Conservation (phyloP, 30 jellyfish, hydroid and myxozoan genomes). For the Pelagia noctiluca region DNA sequence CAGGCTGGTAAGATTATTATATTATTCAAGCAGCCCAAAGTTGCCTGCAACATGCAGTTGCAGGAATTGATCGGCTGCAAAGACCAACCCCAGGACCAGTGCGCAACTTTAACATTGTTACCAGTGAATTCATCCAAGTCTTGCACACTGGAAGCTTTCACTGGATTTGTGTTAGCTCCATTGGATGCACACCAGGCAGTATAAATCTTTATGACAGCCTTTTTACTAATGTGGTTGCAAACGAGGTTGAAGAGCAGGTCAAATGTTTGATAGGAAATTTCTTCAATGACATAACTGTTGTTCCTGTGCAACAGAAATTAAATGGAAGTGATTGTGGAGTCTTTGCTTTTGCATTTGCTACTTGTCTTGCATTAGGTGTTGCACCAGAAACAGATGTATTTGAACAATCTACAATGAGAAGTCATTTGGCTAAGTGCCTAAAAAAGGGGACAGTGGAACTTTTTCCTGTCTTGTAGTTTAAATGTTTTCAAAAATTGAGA, state of each 20-base stretch:
- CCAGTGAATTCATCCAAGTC: conserved; percentile 39
- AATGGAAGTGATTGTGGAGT: conserved; percentile 53
- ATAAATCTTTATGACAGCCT: conserved; percentile 51
- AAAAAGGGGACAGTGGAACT: conserved; percentile 37
- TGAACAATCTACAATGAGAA: conserved; percentile 42
- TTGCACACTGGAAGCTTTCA: conserved; percentile 53
- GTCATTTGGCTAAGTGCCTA: conserved; percentile 33
- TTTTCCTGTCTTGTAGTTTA: conserved; percentile 28
- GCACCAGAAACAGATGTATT: conserved; percentile 34
- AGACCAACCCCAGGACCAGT: conserved; percentile 65
- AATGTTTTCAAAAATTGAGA: too few relatives aligned
- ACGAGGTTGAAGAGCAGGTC: conserved; percentile 48
- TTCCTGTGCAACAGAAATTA: conserved; percentile 56
- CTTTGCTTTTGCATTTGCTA: conserved; percentile 53
- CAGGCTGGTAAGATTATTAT: conserved; percentile 40
- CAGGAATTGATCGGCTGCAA: conserved; percentile 40
- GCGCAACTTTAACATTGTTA: conserved; percentile 43
- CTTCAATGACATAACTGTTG: conserved; percentile 17
- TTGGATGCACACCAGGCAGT: conserved; percentile 18
- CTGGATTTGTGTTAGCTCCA: conserved; percentile 58
- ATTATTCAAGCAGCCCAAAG: conserved; percentile 15
- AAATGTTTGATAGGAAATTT: conserved; percentile 31
- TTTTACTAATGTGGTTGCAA: conserved; percentile 24
- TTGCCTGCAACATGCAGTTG: background rate
- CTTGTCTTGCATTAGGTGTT: conserved; percentile 27